Percentiles rank a stretch among this genome's conserved stretches.
Evolutionary conservation across 2,888 invertebrate species (phyloP).

Genomic region (Microplitis manilae): DNA sequence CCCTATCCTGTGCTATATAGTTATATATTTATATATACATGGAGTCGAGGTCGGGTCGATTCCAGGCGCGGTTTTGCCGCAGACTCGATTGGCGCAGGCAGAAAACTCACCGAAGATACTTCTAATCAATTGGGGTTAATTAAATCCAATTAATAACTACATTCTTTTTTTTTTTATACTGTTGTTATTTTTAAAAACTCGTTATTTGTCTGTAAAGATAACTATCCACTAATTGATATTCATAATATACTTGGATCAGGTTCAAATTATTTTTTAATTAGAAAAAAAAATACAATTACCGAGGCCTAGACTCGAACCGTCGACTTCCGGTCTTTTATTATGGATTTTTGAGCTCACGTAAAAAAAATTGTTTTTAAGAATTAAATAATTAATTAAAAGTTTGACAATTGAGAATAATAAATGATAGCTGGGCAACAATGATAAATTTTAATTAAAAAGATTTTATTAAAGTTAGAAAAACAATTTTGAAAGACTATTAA

Average conservation of each 20-base stretch:
- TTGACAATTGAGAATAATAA: background rate
- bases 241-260: background rate
- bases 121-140: constrained; percentile 10
- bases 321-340: no score
- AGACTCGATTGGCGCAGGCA: constrained; percentile 41
- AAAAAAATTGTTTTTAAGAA: background rate
- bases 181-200: background rate
- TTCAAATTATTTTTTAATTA: background rate
- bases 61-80: constrained; percentile 46
- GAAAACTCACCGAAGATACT: constrained; percentile 30
- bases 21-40: constrained; percentile 4
- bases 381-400: background rate
- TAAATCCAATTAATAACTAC: background rate
- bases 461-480: constrained; percentile 2
- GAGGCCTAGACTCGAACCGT: no score
- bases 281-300: background rate
- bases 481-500: constrained; percentile 19
- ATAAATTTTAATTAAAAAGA: background rate
- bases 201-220: background rate
- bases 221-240: background rate
- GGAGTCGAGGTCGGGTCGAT: constrained; percentile 43
- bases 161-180: background rate
- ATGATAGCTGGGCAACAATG: background rate
- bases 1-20: background rate
- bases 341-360: no score